Conservation (phyloP, 2,113 vertebrate species). For the Tichodroma muraria region DNA sequence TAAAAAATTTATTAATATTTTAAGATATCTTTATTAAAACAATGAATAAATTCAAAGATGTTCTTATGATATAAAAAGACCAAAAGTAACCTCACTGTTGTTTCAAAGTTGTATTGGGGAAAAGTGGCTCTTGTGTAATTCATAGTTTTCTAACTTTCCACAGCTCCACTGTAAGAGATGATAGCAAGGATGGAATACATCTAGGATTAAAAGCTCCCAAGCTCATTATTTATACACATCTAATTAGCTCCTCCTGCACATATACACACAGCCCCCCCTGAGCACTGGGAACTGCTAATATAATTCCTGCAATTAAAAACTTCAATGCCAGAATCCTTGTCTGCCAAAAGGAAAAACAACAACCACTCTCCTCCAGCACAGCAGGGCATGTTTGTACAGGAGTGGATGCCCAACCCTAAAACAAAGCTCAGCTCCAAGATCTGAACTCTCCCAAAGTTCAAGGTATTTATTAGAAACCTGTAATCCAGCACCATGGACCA, state of each 20-base stretch:
- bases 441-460: not conserved
- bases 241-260: not conserved
- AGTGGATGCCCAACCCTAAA: not conserved
- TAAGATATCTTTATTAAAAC: not conserved
- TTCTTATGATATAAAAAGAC: not conserved
- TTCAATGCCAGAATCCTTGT: not conserved
- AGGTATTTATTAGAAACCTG: not conserved
- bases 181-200: not conserved
- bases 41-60: not conserved
- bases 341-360: slow-evolving; percentile 8
- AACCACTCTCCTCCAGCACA: not conserved
- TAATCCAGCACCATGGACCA: not conserved
- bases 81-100: not conserved
- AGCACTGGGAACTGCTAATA: not conserved
- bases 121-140: not conserved
- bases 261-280: not conserved
- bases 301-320: not conserved
- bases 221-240: not conserved
- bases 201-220: not conserved
- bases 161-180: not conserved
- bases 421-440: not conserved
- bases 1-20: not conserved
- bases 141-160: not conserved
- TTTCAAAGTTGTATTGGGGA: not conserved
- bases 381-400: not conserved